Evolutionary conservation across 2,797 vertebrate genomes (phyloP).

Genomic region (Myotis findleyi): DNA sequence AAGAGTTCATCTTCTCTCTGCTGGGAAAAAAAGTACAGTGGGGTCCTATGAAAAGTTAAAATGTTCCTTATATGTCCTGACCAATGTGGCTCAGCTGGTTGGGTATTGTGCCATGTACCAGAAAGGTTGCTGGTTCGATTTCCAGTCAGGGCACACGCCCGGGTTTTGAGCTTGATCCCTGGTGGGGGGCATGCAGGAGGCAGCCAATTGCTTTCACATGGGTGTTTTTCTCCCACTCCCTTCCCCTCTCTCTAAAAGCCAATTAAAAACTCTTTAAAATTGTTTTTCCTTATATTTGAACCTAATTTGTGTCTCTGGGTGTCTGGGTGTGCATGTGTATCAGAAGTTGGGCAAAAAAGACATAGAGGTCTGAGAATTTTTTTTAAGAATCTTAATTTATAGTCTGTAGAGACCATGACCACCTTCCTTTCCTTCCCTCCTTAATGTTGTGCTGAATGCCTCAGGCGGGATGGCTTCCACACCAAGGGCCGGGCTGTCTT

Average conservation of each 20-base stretch:
- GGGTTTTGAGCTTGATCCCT: too few relatives aligned
- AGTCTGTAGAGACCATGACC: neutral
- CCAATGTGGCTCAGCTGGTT: too few relatives aligned
- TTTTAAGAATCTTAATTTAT: neutral
- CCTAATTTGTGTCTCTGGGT: neutral
- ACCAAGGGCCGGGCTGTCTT: neutral
- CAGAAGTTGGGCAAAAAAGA: neutral
- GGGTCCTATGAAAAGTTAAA: neutral
- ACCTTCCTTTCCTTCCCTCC: neutral
- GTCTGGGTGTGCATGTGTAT: neutral
- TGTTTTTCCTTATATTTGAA: neutral
- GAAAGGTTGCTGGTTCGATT: too few relatives aligned
- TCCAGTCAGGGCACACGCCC: too few relatives aligned
- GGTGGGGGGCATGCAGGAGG: too few relatives aligned
- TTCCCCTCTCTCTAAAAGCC: too few relatives aligned
- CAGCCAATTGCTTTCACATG: too few relatives aligned
- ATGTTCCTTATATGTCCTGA: neutral
- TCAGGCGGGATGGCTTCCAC: neutral
- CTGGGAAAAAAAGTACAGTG: neutral
- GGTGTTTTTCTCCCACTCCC: too few relatives aligned
- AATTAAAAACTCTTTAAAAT: too few relatives aligned
- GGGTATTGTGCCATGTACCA: too few relatives aligned
- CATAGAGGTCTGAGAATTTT: neutral
- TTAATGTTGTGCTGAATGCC: neutral
- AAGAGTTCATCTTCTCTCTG: neutral